phyloP scores from a whole-genome alignment of 1,140 invertebrate genomes.

The Zaprionus tsacasi region DNA sequence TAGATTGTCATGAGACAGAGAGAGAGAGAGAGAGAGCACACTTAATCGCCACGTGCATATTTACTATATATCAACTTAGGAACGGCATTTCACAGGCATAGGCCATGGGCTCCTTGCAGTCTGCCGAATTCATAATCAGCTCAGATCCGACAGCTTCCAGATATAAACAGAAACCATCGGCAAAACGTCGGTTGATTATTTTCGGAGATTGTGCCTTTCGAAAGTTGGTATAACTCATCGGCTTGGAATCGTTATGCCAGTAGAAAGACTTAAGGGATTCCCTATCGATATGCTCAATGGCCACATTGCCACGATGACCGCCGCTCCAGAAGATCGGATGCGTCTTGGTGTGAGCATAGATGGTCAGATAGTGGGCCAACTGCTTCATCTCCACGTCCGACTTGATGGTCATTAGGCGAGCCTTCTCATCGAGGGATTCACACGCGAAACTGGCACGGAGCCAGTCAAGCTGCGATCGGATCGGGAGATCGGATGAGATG shows the following conservation, averaged over 20 bases:
- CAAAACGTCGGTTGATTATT: background rate
- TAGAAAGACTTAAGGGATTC: conserved; percentile 40
- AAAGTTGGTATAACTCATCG: conserved; percentile 61
- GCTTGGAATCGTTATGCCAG: conserved; percentile 48
- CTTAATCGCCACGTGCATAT: no score
- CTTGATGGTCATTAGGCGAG: conserved; percentile 38
- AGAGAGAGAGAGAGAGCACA: no score
- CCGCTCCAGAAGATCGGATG: conserved; percentile 55
- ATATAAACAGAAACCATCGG: conserved; percentile 46
- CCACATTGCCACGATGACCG: conserved; percentile 56
- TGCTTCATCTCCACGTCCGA: conserved; percentile 32
- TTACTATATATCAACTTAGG: background rate
- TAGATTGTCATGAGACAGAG: no score
- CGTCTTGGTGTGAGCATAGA: conserved; percentile 32
- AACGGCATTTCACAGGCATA: conserved; percentile 49
- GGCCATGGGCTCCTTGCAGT: conserved; percentile 39
- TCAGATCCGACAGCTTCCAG: conserved; percentile 36
- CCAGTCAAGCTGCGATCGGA: conserved; percentile 48
- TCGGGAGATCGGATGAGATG: no score
- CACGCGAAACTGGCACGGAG: conserved; percentile 56
- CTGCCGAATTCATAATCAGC: conserved; percentile 37
- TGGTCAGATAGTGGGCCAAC: conserved; percentile 31
- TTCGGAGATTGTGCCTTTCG: background rate
- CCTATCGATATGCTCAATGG: conserved; percentile 9
- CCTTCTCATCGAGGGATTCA: conserved; percentile 43